These are phyloP conservation scores for Amiota mariae DNA, from an alignment of 2,888 invertebrate species.

Conservation along the genomic window DNA sequence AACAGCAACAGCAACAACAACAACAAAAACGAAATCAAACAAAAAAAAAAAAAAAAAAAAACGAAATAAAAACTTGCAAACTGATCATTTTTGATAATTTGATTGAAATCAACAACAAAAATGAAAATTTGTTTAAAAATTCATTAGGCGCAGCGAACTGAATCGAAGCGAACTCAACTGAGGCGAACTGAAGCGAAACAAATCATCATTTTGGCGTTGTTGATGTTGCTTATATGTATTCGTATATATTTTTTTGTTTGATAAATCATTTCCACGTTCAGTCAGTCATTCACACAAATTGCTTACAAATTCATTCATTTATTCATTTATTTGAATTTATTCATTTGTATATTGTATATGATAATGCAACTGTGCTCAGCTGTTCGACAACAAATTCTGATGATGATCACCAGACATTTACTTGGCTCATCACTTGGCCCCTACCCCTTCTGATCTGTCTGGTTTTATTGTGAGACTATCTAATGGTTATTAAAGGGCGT, in stretches of 20 bases:
- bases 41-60: not conserved
- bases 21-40: not conserved
- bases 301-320: not conserved
- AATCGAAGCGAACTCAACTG: constrained; percentile 2
- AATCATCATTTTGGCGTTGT: constrained; percentile 8
- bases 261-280: constrained; percentile 15
- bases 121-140: constrained; percentile 13
- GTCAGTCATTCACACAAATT: not conserved
- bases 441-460: too few relatives aligned
- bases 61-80: not conserved
- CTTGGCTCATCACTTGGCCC: too few relatives aligned
- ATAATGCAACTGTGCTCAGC: not conserved
- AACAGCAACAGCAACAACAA: not conserved
- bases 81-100: too few relatives aligned
- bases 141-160: constrained; percentile 15
- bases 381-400: not conserved
- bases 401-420: too few relatives aligned
- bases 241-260: not conserved
- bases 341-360: not conserved
- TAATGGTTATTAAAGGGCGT: too few relatives aligned
- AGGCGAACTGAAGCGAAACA: not conserved
- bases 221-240: too few relatives aligned
- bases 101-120: not conserved
- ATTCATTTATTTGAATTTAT: not conserved
- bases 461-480: too few relatives aligned